Evolutionary conservation across 1,140 invertebrate species (phyloP), one percentile per base, ranked within the genome.

Genomic region (Cotesia chilonis): DNA sequence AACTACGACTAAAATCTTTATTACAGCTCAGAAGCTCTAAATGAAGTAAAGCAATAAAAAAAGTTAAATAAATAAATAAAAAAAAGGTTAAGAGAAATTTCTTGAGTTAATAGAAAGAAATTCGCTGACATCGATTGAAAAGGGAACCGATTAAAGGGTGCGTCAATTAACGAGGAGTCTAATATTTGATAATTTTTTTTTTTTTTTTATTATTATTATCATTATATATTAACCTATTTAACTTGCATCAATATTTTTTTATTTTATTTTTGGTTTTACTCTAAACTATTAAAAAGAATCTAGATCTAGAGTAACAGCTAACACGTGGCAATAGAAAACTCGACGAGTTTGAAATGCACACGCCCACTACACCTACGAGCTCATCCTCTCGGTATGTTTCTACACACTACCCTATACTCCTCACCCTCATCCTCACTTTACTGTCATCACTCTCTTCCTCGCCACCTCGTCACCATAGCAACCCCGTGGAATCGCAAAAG

Each of bases 401-500:
- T 67, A 55, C 66, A 47, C 41, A 47, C 41, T 47, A 47, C 6
- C 10, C 41, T 47, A 6, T 47, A 47, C 4, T 47, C 41, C 41
- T 47, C 41, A 51, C 52, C 51, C 47, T 72, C 1, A 28, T 28
- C 20, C 51, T 36, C 38, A 38, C 28, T 55, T 51, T 51, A 10
- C 63, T n/a, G 12, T 57, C 51, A 37, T 52, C 54, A 59, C 36
- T 67, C 63, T 61, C 52, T 55, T 51, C 51, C 51, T 28, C 66
- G 36, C 66, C 9, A 51, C 14, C 51, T 63, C 20, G 74, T 81
- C 73, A 63, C 79, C 80, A 81, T 80, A 77, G 79, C 77, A 80
- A 81, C 80, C 71, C 77, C 68, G 65, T 55, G 41, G 70, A 72
- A 72, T 72, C 59, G 38, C 71, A 72, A 73, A 68, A 78, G 80